Conservation (phyloP, 2,797 vertebrate genomes). For the Enteromius anoplus region DNA sequence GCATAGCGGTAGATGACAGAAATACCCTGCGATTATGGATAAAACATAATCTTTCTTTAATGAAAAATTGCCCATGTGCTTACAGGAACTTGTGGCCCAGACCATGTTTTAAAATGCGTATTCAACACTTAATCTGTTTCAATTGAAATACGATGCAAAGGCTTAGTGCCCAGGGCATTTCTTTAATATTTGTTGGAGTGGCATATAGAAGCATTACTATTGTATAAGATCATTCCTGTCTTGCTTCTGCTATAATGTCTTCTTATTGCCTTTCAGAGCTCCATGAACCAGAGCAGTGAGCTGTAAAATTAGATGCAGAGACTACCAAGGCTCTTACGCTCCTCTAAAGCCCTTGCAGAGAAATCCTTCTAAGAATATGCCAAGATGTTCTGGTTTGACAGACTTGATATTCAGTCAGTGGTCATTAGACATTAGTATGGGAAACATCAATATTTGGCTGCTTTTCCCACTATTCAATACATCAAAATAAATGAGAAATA, state of each 20-base stretch:
- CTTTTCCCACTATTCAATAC: background rate
- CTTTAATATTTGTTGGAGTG: slow-evolving; percentile 20
- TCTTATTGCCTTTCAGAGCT: slow-evolving; percentile 49
- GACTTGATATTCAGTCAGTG: slow-evolving; percentile 2
- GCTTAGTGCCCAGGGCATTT: background rate
- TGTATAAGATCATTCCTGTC: slow-evolving; percentile 27
- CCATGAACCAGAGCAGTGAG: slow-evolving; percentile 50
- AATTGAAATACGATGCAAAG: slow-evolving; percentile 26
- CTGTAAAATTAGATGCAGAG: slow-evolving; percentile 57
- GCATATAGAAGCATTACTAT: slow-evolving; percentile 8
- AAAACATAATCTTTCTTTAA: slow-evolving; percentile 37
- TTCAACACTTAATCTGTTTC: slow-evolving; percentile 33
- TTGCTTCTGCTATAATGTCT: slow-evolving; percentile 26
- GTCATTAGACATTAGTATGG: background rate
- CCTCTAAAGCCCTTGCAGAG: slow-evolving; percentile 23
- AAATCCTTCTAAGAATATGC: slow-evolving; percentile 1
- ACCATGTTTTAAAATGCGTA: background rate
- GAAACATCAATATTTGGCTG: background rate
- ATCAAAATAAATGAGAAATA: background rate
- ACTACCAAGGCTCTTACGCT: slow-evolving; percentile 50
- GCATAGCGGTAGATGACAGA: slow-evolving; percentile 11
- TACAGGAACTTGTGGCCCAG: slow-evolving; percentile 1
- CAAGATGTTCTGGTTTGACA: slow-evolving; percentile 5
- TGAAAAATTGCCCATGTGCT: slow-evolving; percentile 13
- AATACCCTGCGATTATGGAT: slow-evolving; percentile 17